A percentile compares a stretch with the other conserved stretches of the same genome.
Conservation (phyloP, 92 coral and sea anemone species). For the Phymanthus crucifer region DNA sequence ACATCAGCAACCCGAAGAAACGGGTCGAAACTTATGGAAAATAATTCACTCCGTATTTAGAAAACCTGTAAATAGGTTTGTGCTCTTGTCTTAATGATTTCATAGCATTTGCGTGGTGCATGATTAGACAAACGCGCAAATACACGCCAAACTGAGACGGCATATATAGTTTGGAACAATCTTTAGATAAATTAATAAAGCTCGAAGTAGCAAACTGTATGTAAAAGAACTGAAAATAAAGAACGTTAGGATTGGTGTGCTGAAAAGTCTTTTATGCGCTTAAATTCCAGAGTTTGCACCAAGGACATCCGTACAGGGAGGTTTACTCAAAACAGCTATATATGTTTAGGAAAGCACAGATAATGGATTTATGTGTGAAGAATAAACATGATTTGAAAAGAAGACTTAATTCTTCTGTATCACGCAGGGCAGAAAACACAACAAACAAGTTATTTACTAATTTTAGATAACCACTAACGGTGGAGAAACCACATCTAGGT, state of each 20-base stretch:
- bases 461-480: neutral
- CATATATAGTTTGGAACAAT: neutral
- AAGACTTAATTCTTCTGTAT: neutral
- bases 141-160: conserved; percentile 15
- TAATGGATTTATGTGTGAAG: conserved; percentile 2
- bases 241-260: neutral
- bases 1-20: neutral
- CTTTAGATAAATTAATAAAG: conserved; percentile 2
- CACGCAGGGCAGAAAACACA: neutral
- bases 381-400: conserved; percentile 1
- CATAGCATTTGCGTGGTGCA: neutral
- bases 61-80: conserved; percentile 16
- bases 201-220: neutral
- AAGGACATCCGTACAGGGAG: neutral
- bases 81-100: neutral
- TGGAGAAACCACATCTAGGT: neutral
- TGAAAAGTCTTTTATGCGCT: neutral
- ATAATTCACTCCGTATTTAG: neutral
- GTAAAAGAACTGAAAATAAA: neutral
- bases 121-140: neutral
- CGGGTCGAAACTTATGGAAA: neutral
- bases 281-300: neutral
- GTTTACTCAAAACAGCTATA: neutral
- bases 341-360: neutral
- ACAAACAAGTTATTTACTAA: neutral